Base-by-base conservation (phyloP, 2,888 invertebrate genomes). In the Lasioglossum vierecki region DNA sequence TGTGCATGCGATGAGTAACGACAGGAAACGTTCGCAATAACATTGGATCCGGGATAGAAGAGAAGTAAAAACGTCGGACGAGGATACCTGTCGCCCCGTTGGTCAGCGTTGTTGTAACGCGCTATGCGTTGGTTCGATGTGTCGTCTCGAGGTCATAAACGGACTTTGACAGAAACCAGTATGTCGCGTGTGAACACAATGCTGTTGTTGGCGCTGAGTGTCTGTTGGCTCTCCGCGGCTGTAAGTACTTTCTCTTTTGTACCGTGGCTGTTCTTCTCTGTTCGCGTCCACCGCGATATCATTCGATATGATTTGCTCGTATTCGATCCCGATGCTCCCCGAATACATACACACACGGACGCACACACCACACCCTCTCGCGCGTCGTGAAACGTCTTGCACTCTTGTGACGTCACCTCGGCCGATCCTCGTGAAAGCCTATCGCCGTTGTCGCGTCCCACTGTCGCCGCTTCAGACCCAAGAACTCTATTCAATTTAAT, bases 401-500 rank as follows among this genome's bases (percentile, higher is more conserved):
- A 26, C 68, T 60, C 68, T 60, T 26, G 49, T 92, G 93, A 93
- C 93, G 92, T 93, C 92, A 93, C 35, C 66, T 91, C 89, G 72
- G 82, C 83, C 86, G 87, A 92, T 89, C 81, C 73, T 84, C 75
- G 81, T 82, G 88, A 91, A 90, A 90, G 89, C 88, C 88, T 92
- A 88, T 88, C 88, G 87, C 80, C 80, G 85, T 87, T 80, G 84
- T 76, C 76, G 53, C 57, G 35, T 11, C 70, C 46, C 18, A 9
- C 68, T 46, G 53, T 53, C 44, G 26, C 68, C 68, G 68, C 39
- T 68, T 11, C 44, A 49, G n/a, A 30, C 66, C 30, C 35, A 78
- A 80, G 63, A 72, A 78, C 44, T 85, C 90, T 89, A 91, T 92
- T 92, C 86, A 91, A 92, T 92, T 92, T 90, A 92, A 92, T 93